phyloP scores from a whole-genome alignment of 2,797 vertebrate species.

The Liparis tanakae region DNA sequence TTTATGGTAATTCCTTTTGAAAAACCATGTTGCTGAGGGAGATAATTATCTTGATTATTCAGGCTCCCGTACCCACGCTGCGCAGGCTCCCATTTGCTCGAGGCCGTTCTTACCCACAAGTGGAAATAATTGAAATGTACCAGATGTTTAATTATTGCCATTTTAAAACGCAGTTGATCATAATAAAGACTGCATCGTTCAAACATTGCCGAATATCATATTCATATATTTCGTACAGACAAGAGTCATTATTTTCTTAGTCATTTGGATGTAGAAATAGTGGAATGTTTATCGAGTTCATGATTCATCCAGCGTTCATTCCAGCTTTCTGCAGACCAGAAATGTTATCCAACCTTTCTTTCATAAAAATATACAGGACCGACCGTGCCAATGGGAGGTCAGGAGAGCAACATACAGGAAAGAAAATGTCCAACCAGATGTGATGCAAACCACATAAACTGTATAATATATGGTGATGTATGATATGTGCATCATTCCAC shows the following conservation, averaged over 20 bases:
- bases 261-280: conserved; percentile 53
- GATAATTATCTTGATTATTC: conserved; percentile 87
- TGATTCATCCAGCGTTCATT: conserved; percentile 28
- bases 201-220: conserved; percentile 56
- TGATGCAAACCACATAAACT: conserved; percentile 20
- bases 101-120: conserved; percentile 77
- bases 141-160: conserved; percentile 84
- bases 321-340: not conserved
- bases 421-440: conserved; percentile 17
- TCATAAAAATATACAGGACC: conserved; percentile 15
- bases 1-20: conserved; percentile 80
- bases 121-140: conserved; percentile 82
- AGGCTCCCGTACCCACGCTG: conserved; percentile 74
- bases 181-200: conserved; percentile 71
- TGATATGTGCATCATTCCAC: conserved; percentile 47
- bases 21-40: conserved; percentile 76
- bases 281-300: conserved; percentile 53
- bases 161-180: conserved; percentile 69
- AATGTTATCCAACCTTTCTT: not conserved
- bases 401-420: not conserved
- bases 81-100: conserved; percentile 72
- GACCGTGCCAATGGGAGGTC: conserved; percentile 1
- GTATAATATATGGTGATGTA: conserved; percentile 43
- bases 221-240: conserved; percentile 49
- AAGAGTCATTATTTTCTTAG: conserved; percentile 55